Conservation (phyloP, 2,888 invertebrate species). For the Prosapia bicincta region DNA sequence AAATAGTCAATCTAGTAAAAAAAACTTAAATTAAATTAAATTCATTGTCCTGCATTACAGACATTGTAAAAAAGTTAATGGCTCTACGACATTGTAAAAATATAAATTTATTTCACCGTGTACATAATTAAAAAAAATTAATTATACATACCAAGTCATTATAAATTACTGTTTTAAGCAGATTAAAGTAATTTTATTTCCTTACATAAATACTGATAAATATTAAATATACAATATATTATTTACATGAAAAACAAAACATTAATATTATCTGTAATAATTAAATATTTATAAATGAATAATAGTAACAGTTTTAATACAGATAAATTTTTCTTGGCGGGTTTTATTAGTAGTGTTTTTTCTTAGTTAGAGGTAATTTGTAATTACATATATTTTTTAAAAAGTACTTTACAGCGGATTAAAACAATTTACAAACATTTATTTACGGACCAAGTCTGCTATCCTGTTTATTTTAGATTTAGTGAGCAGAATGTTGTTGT, state of each 20-base stretch:
- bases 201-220: neutral
- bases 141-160: neutral
- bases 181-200: too few species aligned
- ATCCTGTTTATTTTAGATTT: constrained; percentile 36
- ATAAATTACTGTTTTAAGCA: too few species aligned
- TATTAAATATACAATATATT: neutral
- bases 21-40: too few species aligned
- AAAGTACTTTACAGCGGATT: neutral
- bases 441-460: constrained; percentile 20
- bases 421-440: neutral
- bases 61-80: too few species aligned
- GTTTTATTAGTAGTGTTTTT: neutral
- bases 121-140: too few species aligned
- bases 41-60: too few species aligned
- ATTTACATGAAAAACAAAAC: neutral
- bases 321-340: neutral
- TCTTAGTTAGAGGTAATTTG: neutral
- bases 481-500: constrained; percentile 36
- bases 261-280: neutral
- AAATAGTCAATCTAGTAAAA: too few species aligned
- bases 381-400: neutral
- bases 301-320: neutral
- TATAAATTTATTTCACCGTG: too few species aligned
- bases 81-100: too few species aligned
- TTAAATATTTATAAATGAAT: neutral